Base-by-base conservation (phyloP, 1,140 invertebrate genomes). In the Musca vetustissima region DNA sequence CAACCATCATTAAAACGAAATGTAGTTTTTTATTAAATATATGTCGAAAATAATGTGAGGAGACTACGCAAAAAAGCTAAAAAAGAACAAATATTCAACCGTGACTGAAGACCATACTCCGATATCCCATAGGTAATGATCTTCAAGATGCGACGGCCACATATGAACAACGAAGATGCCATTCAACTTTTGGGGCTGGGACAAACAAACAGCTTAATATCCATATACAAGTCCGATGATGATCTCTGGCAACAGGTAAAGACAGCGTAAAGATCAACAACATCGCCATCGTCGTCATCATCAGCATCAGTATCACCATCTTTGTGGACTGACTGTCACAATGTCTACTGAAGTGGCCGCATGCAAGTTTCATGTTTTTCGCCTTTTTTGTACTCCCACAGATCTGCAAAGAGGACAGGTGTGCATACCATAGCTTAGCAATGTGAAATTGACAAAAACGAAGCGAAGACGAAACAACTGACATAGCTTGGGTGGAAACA, bases 361-460 rank as follows among this genome's bases (percentile, higher is more conserved):
- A 61, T 61, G 57, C 57, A 61, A 61, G 17, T 36, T 25, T 61
- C 28, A 8, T 61, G 57, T 61, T 61, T 3, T 43, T 43, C 36
- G 36, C 36, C 36, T 43, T 43, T 43, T 43, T 61, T 19, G 17
- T 61, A 61, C 57, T 61, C 57, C 57, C 57, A 61, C 57, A 61
- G 57, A 61, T 61, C 17, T 36, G 19, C 17, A 14, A 36, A 61
- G n/a, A 61, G 57, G 57, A 61, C 57, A 61, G 57, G 57, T 61
- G 57, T 61, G 57, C 57, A 61, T 61, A 61, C 57, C 57, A 61
- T 28, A 61, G n/a, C 57, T 61, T 28, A 61, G 17, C 28, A 61
- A 52, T 52, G 21, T 13, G 4, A 52, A 7, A 52, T 21, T 19
- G 21, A 52, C n/a, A 52, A 21, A 1, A 21, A 52, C n/a, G n/a